Evolutionary conservation across 2,888 invertebrate genomes (phyloP).

Genomic region (Agonopterix arenella): DNA sequence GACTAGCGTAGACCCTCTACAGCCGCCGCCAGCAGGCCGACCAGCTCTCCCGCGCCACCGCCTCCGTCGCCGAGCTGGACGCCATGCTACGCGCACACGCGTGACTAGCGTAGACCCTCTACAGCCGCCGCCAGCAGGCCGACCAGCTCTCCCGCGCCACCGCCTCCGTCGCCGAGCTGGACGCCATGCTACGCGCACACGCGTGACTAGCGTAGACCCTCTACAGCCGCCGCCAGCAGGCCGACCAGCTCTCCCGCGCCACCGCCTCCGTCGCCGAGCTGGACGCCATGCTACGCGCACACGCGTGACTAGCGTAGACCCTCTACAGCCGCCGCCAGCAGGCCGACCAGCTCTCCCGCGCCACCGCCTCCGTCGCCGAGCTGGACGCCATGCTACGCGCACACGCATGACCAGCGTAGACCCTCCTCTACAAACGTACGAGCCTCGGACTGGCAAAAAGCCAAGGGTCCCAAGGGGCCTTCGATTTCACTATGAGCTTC

Average conservation of each 20-base stretch:
- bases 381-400: slow-evolving; percentile 34
- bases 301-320: too few species aligned
- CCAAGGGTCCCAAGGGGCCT: too few species aligned
- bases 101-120: too few species aligned
- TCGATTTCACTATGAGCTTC: too few species aligned
- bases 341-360: slow-evolving; percentile 33
- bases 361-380: slow-evolving; percentile 39
- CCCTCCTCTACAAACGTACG: too few species aligned
- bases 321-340: slow-evolving; percentile 29
- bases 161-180: slow-evolving; percentile 38
- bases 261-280: slow-evolving; percentile 40
- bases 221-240: slow-evolving; percentile 29
- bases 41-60: slow-evolving; percentile 36
- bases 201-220: slow-evolving; percentile 24
- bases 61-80: slow-evolving; percentile 40
- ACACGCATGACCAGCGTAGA: too few species aligned
- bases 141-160: slow-evolving; percentile 38
- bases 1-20: too few species aligned
- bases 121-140: slow-evolving; percentile 32
- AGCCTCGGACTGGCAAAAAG: too few species aligned
- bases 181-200: slow-evolving; percentile 26
- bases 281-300: slow-evolving; percentile 29
- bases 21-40: slow-evolving; percentile 36
- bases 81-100: slow-evolving; percentile 20
- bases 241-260: slow-evolving; percentile 35